A percentile compares a stretch with the other conserved stretches of the same genome.
phyloP scores from a whole-genome alignment of 2,797 vertebrate genomes.

The Crocidura indochinensis region DNA sequence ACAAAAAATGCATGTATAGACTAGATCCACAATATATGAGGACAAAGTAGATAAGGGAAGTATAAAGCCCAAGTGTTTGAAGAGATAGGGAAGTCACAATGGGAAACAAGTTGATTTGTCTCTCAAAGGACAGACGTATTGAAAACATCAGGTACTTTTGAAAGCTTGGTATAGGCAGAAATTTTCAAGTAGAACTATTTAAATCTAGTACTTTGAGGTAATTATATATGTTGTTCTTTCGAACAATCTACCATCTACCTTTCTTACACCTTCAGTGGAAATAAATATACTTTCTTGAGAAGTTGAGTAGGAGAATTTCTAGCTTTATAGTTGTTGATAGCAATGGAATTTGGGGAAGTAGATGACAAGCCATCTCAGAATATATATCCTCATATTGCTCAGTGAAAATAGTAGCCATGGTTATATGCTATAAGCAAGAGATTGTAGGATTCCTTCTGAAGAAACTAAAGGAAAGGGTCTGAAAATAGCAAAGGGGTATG shows the following conservation, averaged over 20 bases:
- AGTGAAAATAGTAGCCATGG: background rate
- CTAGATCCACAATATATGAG: background rate
- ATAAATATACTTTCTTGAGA: slow-evolving; percentile 40
- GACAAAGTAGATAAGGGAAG: background rate
- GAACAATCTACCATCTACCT: background rate
- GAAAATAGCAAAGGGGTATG: too few relatives aligned
- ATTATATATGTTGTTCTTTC: background rate
- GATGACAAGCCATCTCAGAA: slow-evolving; percentile 11
- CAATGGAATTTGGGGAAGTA: background rate
- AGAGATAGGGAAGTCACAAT: background rate
- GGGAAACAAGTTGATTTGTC: background rate
- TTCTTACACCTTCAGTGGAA: background rate
- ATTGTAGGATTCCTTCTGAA: background rate
- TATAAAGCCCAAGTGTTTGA: background rate
- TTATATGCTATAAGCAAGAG: background rate
- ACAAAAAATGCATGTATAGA: slow-evolving; percentile 6
- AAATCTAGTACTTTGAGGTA: background rate
- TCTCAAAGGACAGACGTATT: background rate
- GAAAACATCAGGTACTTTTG: background rate
- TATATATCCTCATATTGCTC: background rate
- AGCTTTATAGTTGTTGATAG: background rate
- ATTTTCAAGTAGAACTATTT: slow-evolving; percentile 18
- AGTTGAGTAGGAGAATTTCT: slow-evolving; percentile 47
- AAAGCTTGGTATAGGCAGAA: background rate
- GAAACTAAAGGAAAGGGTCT: slow-evolving; percentile 15